A percentile compares a stretch with the other conserved stretches of the same genome.
Evolutionary conservation across 2,797 vertebrate genomes (phyloP).

Genomic region (Pyrocephalus nanus): DNA sequence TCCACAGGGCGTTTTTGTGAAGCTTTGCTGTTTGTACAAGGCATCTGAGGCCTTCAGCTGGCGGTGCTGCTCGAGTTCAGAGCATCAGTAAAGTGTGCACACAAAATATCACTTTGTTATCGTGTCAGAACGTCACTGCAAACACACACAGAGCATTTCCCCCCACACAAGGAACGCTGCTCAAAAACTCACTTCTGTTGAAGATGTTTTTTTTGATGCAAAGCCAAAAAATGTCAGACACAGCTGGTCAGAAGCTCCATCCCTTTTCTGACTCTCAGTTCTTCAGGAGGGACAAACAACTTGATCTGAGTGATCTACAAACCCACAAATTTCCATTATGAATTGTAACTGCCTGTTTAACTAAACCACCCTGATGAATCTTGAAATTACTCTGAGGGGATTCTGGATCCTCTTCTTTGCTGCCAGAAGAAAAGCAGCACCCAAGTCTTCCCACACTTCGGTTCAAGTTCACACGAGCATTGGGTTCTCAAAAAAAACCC

Average conservation of each 20-base stretch:
- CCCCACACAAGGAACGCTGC: rapidly evolving
- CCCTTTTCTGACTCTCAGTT: rapidly evolving
- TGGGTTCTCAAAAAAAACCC: neutral
- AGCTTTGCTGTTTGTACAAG: neutral
- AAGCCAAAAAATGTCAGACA: neutral
- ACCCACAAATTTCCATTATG: constrained; percentile 33
- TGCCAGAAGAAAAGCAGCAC: neutral
- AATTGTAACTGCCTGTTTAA: neutral
- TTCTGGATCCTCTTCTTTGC: constrained; percentile 31
- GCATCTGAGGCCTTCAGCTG: neutral
- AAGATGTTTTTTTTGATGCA: neutral
- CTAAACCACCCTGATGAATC: neutral
- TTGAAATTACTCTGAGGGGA: constrained; percentile 47
- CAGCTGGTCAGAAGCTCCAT: neutral
- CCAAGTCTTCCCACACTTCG: neutral
- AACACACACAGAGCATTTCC: neutral
- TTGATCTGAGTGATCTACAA: neutral
- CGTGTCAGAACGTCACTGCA: neutral
- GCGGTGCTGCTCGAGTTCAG: neutral
- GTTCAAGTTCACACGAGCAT: neutral
- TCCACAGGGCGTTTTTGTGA: neutral
- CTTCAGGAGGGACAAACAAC: neutral
- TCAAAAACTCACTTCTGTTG: neutral
- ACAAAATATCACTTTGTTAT: neutral
- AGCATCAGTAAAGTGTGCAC: rapidly evolving